Evolutionary conservation across 2,797 vertebrate species (phyloP), one percentile per base, ranked within the genome.

Genomic region (Clarias fuscus): DNA sequence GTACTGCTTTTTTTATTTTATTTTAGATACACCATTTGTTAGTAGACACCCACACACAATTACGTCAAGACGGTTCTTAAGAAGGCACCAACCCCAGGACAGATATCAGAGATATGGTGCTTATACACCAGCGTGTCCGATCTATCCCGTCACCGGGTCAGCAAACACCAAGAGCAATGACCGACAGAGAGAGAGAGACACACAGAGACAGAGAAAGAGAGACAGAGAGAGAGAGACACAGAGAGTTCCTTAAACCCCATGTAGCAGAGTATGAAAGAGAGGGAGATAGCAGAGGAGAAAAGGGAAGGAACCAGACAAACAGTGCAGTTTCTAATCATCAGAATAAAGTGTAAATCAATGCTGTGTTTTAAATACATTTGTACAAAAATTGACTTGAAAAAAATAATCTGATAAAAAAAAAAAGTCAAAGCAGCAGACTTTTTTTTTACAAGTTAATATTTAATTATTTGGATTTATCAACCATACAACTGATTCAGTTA

Each of bases 231-330:
- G 56, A 20, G 53, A 58, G 75, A 78, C n/a, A n/a, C n/a, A n/a
- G n/a, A n/a, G 33, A 61, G 14, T 22, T n/a, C 15, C 78, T 48
- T 20, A 70, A 33, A 20, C 27, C 53, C 59, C 58, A 67, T 24
- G 37, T 62, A 22, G 18, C 65, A 48, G 43, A 70, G 15, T 20
- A 79, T 53, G n/a, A 62, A 5, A 84, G n/a, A 83, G 62, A 75
- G 85, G 76, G n/a, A 65, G 20, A 77, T 68, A 76, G 15, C 68
- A 17, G 20, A 33, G 48, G 43, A 84, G 81, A 86, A 70, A 7
- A 48, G 27, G 65, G 64, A 76, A 37, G 17, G 24, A 20, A 5
- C 22, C 62, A 70, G 76, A 71, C 62, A 76, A 18, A n/a, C 72
- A 27, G 43, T 7, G 43, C 17, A 59, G 7, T 59, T 33, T 59